Conservation (phyloP, 2,797 vertebrate species). For the Mus minutoides region DNA sequence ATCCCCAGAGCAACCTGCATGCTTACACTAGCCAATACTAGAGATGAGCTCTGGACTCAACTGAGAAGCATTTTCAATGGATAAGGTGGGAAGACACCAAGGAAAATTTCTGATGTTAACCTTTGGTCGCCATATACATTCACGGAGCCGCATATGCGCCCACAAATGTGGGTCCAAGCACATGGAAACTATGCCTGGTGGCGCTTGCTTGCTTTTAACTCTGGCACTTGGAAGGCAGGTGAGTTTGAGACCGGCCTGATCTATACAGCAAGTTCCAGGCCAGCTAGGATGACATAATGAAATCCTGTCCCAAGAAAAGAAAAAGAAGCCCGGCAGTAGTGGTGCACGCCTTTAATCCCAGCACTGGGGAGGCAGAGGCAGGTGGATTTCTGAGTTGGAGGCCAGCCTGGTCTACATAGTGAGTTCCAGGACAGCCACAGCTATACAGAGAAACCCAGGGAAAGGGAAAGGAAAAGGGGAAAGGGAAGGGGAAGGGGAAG, state of each 20-base stretch:
- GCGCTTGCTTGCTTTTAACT: background rate
- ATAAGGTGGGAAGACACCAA: background rate
- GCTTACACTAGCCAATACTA: background rate
- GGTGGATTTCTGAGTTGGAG: background rate
- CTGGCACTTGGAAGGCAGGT: background rate
- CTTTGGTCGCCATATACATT: background rate
- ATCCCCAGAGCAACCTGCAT: background rate
- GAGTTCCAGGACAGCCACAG: background rate
- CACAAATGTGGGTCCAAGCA: background rate
- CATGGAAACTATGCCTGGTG: background rate
- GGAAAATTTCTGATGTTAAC: background rate
- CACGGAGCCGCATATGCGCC: background rate
- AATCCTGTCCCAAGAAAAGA: too few species aligned
- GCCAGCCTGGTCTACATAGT: background rate
- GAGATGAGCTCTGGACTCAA: background rate
- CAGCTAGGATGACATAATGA: too few species aligned
- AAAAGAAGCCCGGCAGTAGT: too few species aligned
- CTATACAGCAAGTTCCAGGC: too few species aligned
- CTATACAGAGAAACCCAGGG: background rate
- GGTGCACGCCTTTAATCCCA: too few species aligned
- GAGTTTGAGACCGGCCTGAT: too few species aligned
- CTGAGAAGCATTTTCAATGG: background rate
- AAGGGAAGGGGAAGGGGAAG: background rate
- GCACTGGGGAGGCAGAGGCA: background rate
- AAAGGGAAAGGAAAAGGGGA: background rate